Evolutionary conservation across 2,113 vertebrate genomes (phyloP), one percentile per base, ranked within the genome.

Genomic region (Thryonomys swinderianus): DNA sequence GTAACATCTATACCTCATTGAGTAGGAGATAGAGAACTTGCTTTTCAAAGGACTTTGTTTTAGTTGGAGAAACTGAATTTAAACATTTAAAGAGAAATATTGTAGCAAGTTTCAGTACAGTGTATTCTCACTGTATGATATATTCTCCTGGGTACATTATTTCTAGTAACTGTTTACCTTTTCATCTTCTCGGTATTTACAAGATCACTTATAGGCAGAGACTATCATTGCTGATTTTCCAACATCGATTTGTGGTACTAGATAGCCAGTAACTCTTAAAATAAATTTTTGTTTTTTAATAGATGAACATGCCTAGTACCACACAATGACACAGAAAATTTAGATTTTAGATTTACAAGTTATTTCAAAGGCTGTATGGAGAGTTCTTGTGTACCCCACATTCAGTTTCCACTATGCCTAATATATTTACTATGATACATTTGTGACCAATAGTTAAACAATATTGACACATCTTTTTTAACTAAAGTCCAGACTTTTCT

Each of bases 1-100:
- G 20, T 51, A 57, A 17, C 40, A 14, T 55, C 13, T 3, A 0
- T 42, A 21, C 3, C 85, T 8, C 37, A 25, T 12, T 62, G 51
- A 86, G 25, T 55, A 84, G 51, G 21, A 78, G 32, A 62, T 40
- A 37, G 57, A 83, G 59, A 67, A 76, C n/a, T 51, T 71, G 8
- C 18, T 61, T 93, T 94, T 88, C 25, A 86, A 14, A 82, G 9
- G 80, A 69, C n/a, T 89, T 40, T 82, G 85, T 45, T 59, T 74
- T 94, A 55, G 59, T 55, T 78, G 76, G 78, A 84, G 62, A 79
- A 79, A 51, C 0, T 86, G 37, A 11, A 69, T 10, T 48, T 90
- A 71, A 80, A 30, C 48, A 51, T 90, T 64, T 42, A 71, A 93
- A 82, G 55, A 76, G 66, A 82, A 87, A 34, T 79, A 23, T 27